Evolutionary conservation across 2,888 invertebrate species (phyloP).

Genomic region (Biston stratarius): DNA sequence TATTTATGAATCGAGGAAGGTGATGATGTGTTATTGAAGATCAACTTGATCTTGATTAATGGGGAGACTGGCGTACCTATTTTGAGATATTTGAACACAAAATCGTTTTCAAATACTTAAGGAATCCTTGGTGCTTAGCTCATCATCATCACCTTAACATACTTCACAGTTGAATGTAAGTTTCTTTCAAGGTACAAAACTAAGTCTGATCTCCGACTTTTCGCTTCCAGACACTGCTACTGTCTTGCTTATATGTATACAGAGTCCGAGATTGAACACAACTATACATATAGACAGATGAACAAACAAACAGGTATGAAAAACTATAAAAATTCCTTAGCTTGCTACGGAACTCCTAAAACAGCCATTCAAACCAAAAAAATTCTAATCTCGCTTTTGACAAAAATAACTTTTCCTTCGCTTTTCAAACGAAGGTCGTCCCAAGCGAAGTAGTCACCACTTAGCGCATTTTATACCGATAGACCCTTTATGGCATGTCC

Average conservation of each 20-base stretch:
- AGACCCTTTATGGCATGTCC: conserved; percentile 63
- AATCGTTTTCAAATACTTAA: no score
- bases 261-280: no score
- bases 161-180: no score
- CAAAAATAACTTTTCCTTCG: conserved; percentile 15
- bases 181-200: no score
- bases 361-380: neutral
- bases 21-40: conserved; percentile 25
- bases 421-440: conserved; percentile 4
- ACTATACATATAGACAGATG: no score
- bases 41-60: conserved; percentile 23
- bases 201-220: no score
- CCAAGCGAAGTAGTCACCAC: conserved; percentile 66
- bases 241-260: no score
- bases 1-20: conserved; percentile 38
- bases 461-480: conserved; percentile 75
- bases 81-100: neutral
- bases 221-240: no score
- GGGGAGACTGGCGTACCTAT: neutral
- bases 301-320: no score
- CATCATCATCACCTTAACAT: no score
- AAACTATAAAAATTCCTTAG: no score
- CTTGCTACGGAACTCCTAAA: neutral
- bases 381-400: conserved; percentile 2
- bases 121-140: no score